Base-by-base conservation (phyloP, 2,888 invertebrate species). In the Frankliniella fusca region DNA sequence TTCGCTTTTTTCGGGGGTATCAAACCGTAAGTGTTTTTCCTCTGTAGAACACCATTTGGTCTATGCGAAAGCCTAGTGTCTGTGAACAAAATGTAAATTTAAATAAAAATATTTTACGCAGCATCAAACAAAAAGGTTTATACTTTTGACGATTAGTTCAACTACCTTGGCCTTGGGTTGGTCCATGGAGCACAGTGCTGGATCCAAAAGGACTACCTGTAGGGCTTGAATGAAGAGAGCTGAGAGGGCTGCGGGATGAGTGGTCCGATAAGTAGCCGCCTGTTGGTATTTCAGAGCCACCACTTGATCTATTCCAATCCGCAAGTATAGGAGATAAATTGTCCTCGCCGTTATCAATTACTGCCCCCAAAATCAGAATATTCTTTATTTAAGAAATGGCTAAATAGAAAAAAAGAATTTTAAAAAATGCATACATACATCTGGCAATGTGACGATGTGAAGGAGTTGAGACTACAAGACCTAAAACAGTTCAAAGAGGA, bases 201-300 rank as follows among this genome's bases (percentile, higher is more conserved):
- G 83, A 83, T 10, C 83, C 83, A 82, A 82, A 82, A 23, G 84
- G 84, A 80, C 83, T 84, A 80, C 82, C 80, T 54, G 82, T 82
- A 18, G 84, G 84, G 82, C 84, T 84, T 15, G 84, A 84, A 20
- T 82, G 83, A 18, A 83, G 50, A 23, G 83, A 83, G 79, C 83
- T 83, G n/a, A 82, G 82, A 20, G 83, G 83, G 80, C 83, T 83
- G n/a, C 82, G 80, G 27, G 83, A 83, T 18, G 83, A 84, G 80
- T 83, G 82, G 80, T 84, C 83, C 3, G 83, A 84, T 23, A n/a
- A 76, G 27, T 76, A 76, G 27, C 70, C 70, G 5, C 23, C 70
- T 11, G 70, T 76, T 12, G 23, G 70, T 12, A 76, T 23, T 23
- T 76, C 70, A 23, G 70, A 76, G 27, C 70, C 27, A 12, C 70